A percentile compares a stretch with the other conserved stretches of the same genome.
Conservation (phyloP, 2,113 vertebrate species). For the Oplegnathus fasciatus region DNA sequence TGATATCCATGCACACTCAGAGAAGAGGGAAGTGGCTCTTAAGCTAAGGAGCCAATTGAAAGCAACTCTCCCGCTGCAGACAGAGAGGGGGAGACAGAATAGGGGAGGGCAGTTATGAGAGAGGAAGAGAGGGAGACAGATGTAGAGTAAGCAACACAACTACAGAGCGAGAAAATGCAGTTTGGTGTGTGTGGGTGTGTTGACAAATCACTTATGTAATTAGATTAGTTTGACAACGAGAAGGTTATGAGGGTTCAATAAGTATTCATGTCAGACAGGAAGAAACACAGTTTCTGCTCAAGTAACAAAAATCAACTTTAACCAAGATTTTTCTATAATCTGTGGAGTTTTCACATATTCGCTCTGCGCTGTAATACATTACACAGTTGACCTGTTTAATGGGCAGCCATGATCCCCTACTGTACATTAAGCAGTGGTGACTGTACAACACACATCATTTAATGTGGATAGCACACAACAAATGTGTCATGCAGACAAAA, state of each 20-base stretch:
- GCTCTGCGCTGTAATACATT: neutral
- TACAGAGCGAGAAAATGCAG: neutral
- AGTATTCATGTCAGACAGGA: neutral
- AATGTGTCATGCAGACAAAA: no score
- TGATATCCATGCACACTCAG: constrained; percentile 15
- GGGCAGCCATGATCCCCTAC: no score
- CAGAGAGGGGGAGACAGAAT: neutral
- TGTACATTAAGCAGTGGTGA: no score
- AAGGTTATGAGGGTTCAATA: neutral
- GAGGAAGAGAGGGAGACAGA: neutral
- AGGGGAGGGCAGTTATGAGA: no score
- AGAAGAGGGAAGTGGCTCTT: constrained; percentile 42
- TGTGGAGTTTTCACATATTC: neutral
- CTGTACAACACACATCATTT: no score
- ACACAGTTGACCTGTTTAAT: no score
- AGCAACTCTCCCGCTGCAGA: neutral
- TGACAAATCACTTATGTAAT: constrained; percentile 13
- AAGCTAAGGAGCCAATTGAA: constrained; percentile 40
- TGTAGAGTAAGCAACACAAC: neutral
- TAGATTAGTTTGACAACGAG: neutral
- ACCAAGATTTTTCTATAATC: neutral
- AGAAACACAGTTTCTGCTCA: neutral
- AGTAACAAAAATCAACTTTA: neutral
- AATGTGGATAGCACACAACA: no score
- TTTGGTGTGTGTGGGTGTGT: neutral